These are phyloP conservation scores for Drosophila paulistorum DNA, from an alignment of 1,140 invertebrate species.

Conservation along the genomic window DNA sequence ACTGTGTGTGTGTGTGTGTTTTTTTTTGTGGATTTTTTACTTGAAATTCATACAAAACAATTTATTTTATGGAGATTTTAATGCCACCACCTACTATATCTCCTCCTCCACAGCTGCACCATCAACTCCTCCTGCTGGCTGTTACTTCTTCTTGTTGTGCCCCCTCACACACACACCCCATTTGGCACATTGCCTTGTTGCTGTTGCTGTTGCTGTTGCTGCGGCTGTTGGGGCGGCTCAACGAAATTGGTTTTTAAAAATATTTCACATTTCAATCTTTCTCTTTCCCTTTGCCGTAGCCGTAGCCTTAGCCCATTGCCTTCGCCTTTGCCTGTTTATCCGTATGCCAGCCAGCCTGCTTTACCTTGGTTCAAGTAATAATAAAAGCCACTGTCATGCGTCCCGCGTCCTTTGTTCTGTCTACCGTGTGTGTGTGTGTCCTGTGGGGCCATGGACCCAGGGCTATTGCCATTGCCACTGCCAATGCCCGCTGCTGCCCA, in stretches of 20 bases:
- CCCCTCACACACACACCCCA: constrained; percentile 14
- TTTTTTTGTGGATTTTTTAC: constrained; percentile 48
- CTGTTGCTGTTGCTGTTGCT: constrained; percentile 24
- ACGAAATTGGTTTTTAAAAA: constrained; percentile 80
- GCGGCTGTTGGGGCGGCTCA: constrained; percentile 49
- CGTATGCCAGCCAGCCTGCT: constrained; percentile 5
- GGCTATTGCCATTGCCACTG: constrained; percentile 4
- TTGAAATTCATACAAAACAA: constrained; percentile 77
- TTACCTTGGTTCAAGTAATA: constrained; percentile 68
- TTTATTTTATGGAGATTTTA: constrained; percentile 66
- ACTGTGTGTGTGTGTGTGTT: constrained; percentile 23
- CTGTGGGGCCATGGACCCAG: constrained; percentile 1
- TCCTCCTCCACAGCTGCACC: neutral
- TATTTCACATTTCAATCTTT: constrained; percentile 80
- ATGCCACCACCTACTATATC: constrained; percentile 10
- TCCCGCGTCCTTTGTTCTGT: neutral
- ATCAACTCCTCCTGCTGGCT: constrained; percentile 5
- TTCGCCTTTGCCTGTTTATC: constrained; percentile 4
- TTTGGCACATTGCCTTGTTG: constrained; percentile 15
- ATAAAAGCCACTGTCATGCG: constrained; percentile 63
- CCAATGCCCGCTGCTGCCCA: constrained; percentile 22
- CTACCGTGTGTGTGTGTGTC: constrained; percentile 19
- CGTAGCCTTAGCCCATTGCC: neutral
- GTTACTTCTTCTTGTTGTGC: neutral
- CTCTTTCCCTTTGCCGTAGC: constrained; percentile 25